Base-by-base conservation (phyloP, 2,888 invertebrate species). In the Gasteruption jaculator region DNA sequence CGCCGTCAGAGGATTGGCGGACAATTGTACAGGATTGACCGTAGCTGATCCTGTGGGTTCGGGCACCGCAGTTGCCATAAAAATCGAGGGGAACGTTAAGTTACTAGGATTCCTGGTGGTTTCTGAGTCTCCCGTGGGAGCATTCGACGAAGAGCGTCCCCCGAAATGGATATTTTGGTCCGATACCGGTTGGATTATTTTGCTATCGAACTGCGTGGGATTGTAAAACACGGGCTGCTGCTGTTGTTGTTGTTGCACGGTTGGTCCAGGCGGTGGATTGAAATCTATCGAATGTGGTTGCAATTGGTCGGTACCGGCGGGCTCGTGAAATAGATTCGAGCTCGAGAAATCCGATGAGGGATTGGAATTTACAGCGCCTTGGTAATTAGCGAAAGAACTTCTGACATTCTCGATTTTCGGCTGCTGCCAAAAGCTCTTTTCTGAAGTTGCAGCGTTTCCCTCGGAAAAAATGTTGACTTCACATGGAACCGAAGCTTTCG, bases 1-100 rank as follows among this genome's bases (percentile, higher is more conserved):
- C n/a, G n/a, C n/a, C n/a, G 42, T 41, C 16, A 45, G 43, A 10
- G 60, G 58, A 42, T 55, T 66, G 14, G 59, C 51, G 8, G 67
- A 66, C 54, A 61, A 62, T 43, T 68, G 69, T 10, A 59, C 58
- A 1, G 68, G 66, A 48, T 49, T 67, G 15, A 71, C 49, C 12
- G 65, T 70, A 6, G 69, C 69, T 37, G 61, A 53, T 38, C 65
- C 67, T 2, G 65, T 61, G 1, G 60, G 58, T 47, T 70, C 67
- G 6, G 65, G 67, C 39, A 63, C 55, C 26, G 50, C 46, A 18
- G 38, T 46, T 21, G 56, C 45, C 40, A 56, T 48, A 22, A 49
- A 43, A 31, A 48, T 38, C 2, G 49, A 38, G 18, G 46, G 16
- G 22, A 52, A 58, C 8, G 32, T 22, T 5, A 12, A 35, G 8